A percentile compares a stretch with the other conserved stretches of the same genome.
These are phyloP conservation scores for Odontothrips loti DNA, from an alignment of 2,888 invertebrate genomes.

Conservation along the genomic window DNA sequence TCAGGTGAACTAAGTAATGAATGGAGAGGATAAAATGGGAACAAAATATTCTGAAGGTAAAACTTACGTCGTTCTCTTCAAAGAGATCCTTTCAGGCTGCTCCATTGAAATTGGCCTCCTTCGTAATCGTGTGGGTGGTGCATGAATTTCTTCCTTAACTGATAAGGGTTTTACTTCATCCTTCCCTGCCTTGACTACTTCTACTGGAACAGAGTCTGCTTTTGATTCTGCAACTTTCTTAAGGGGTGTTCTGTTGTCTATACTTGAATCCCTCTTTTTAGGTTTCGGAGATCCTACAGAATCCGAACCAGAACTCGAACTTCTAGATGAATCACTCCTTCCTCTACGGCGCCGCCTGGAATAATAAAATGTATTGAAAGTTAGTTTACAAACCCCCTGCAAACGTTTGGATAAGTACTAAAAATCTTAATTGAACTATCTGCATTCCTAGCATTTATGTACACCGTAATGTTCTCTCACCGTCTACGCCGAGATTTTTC, in stretches of 20 bases:
- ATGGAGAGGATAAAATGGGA: not conserved
- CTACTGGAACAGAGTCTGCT: not conserved
- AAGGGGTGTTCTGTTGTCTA: not conserved
- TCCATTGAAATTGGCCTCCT: not conserved
- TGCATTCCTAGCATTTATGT: not conserved
- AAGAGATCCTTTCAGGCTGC: not conserved
- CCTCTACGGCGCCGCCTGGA: not conserved
- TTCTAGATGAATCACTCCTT: not conserved
- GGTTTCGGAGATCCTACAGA: not conserved
- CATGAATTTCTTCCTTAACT: not conserved
- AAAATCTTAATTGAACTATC: not conserved
- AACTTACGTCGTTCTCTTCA: conserved; percentile 43
- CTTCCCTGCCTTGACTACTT: not conserved
- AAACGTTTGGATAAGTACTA: not conserved
- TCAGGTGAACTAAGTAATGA: no score
- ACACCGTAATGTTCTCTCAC: not conserved
- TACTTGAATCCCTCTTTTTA: not conserved
- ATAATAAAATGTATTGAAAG: not conserved
- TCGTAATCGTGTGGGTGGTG: not conserved
- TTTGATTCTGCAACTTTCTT: not conserved
- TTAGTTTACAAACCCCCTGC: not conserved
- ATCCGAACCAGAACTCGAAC: not conserved
- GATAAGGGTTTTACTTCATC: not conserved
- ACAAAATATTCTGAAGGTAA: not conserved
- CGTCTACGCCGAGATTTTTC: not conserved